phyloP scores from a whole-genome alignment of 2,797 vertebrate genomes.

The Lindbergichthys nudifrons region DNA sequence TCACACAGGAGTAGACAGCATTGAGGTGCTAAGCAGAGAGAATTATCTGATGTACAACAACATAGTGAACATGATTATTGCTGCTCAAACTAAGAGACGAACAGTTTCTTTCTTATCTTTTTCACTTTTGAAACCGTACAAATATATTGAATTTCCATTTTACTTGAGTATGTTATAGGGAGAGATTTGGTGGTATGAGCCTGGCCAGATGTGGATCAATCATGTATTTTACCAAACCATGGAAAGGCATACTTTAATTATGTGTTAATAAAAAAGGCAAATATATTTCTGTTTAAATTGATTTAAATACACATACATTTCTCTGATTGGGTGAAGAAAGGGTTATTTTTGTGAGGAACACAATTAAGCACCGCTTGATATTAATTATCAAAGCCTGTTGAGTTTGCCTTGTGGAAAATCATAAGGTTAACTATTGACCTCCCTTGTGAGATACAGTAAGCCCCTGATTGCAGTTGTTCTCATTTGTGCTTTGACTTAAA shows the following conservation, averaged over 20 bases:
- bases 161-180: background rate
- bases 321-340: background rate
- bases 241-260: background rate
- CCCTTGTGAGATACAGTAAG: background rate
- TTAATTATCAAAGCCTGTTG: background rate
- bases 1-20: constrained; percentile 43
- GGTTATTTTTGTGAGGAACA: background rate
- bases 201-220: background rate
- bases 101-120: constrained; percentile 4
- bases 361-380: background rate
- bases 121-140: constrained; percentile 1
- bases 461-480: background rate
- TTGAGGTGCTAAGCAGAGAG: constrained; percentile 37
- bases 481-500: background rate
- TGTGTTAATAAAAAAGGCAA: background rate
- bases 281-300: too few species aligned
- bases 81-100: background rate
- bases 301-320: background rate
- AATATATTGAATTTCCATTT: too few species aligned
- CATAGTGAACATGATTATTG: constrained; percentile 31
- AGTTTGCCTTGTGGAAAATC: background rate
- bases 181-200: constrained; percentile 2
- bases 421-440: background rate
- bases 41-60: constrained; percentile 47
- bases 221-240: background rate